phyloP scores from a whole-genome alignment of 2,797 vertebrate species.

The Sphenodon punctatus region DNA sequence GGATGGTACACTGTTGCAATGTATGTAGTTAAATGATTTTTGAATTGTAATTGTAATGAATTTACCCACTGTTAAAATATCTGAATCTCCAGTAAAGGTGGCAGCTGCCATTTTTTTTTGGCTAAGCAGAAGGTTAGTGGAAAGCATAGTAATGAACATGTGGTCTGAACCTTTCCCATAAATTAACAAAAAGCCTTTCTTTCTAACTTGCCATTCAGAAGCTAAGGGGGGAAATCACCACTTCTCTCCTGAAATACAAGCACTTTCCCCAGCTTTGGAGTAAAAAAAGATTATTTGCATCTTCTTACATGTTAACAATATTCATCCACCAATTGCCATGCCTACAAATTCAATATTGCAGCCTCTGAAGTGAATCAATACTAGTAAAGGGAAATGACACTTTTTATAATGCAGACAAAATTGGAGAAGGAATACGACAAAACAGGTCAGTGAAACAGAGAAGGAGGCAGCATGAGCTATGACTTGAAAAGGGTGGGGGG shows the following conservation, averaged over 20 bases:
- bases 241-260: background rate
- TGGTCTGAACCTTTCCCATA: too few relatives aligned
- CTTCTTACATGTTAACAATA: fast-evolving
- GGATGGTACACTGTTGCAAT: too few relatives aligned
- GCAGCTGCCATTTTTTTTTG: too few relatives aligned
- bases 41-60: too few relatives aligned
- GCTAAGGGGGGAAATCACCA: too few relatives aligned
- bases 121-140: background rate
- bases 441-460: too few relatives aligned
- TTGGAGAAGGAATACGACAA: too few relatives aligned
- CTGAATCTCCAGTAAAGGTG: fast-evolving
- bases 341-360: background rate
- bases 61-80: too few relatives aligned
- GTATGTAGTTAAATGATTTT: too few relatives aligned
- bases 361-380: background rate
- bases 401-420: too few relatives aligned
- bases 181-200: background rate
- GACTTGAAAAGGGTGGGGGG: too few relatives aligned
- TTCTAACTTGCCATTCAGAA: background rate
- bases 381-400: background rate
- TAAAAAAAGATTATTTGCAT: background rate
- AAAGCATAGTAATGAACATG: background rate
- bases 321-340: background rate
- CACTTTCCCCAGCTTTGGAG: background rate
- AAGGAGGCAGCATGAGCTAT: too few relatives aligned